Base-by-base conservation (phyloP, 2,113 vertebrate genomes). In the Callorhinus ursinus region DNA sequence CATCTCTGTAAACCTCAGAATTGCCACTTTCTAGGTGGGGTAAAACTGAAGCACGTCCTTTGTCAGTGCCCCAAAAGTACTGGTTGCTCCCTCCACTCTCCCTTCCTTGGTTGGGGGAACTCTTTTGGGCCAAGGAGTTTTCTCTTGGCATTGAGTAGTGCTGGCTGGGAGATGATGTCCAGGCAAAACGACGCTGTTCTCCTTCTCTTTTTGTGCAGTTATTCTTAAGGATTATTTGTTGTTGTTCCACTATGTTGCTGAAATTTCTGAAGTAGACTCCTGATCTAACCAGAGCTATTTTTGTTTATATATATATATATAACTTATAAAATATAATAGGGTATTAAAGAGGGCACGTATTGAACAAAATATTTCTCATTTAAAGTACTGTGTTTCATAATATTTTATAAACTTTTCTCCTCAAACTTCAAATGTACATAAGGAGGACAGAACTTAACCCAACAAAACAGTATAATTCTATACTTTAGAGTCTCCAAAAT, bases 351-450 rank as follows among this genome's bases (percentile, higher is more conserved):
- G 46, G 46, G 46, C 46, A 46, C 46, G 46, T 46, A 46, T 46
- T 9, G 46, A 46, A 46, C 46, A 96, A 88, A 21, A 77, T 53
- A 39, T 3, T 74, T 91, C 53, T 83, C 13, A 83, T 39, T 86
- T 74, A 72, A 0, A 95, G 53, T 16, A 55, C 55, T 82, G 7
- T 63, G 82, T 86, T 97, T 77, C n/a, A 46, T 59, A 71, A 16
- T 92, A 85, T 49, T 96, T 8, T 94, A 67, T 13, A 57, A 97
- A 90, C n/a, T 26, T 21, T 28, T 5, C 51, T 2, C 5, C 33
- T 96, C 69, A 83, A 59, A 53, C 4, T 63, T 93, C 61, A 98
- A 76, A 97, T 93, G 0, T 6, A 24, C 63, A 49, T 74, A 83
- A 89, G 51, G 51, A 95, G 1, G 1, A 21, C 2, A 19, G 55